These are phyloP conservation scores for Muscidifurax raptorellus DNA, from an alignment of 1,140 invertebrate genomes.

Conservation along the genomic window DNA sequence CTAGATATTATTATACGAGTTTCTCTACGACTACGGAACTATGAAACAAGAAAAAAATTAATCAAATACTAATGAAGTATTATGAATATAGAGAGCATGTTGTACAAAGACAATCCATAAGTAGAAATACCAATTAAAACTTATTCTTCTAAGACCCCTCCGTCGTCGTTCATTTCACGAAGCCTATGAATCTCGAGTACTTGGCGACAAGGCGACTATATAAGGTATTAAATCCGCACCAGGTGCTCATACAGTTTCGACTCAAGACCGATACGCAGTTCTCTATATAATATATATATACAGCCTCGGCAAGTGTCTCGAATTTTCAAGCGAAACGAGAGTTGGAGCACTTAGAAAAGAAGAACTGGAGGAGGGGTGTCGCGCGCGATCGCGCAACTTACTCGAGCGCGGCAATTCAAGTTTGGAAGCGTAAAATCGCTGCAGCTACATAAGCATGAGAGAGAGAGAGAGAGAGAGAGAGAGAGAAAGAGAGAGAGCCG, in stretches of 20 bases:
- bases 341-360: slow-evolving; percentile 28
- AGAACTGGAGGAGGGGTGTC: neutral
- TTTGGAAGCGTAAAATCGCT: slow-evolving; percentile 29
- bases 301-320: neutral
- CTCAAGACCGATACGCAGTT: neutral
- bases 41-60: too few species aligned
- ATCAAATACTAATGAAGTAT: neutral
- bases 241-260: too few species aligned
- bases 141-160: neutral
- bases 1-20: too few species aligned
- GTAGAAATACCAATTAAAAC: neutral
- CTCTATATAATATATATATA: neutral
- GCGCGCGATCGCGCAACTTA: neutral
- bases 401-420: slow-evolving; percentile 24
- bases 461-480: too few species aligned
- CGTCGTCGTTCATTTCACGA: neutral
- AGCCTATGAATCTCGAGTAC: slow-evolving; percentile 32
- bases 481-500: neutral
- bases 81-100: neutral
- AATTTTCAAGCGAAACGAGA: slow-evolving; percentile 42
- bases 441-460: neutral
- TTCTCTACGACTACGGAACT: too few species aligned
- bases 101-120: neutral
- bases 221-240: too few species aligned
- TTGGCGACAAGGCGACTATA: neutral